Percentiles rank a stretch among this genome's conserved stretches.
These are phyloP conservation scores for Stenolophus ochropezus DNA, from an alignment of 2,888 invertebrate genomes.

Conservation along the genomic window DNA sequence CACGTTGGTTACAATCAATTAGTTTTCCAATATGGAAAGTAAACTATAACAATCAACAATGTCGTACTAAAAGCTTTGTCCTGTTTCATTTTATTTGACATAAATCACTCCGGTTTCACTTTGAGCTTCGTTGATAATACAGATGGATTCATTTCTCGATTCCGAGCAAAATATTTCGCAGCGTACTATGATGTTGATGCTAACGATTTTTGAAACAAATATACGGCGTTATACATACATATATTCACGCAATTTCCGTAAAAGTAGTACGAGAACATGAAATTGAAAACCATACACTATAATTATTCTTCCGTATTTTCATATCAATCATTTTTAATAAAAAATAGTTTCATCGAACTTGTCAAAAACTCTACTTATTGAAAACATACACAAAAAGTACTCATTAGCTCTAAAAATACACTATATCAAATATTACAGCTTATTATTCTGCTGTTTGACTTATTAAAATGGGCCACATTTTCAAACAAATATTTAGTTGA, in stretches of 20 bases:
- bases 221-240: background rate
- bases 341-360: too few relatives aligned
- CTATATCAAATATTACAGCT: too few relatives aligned
- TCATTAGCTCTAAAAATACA: too few relatives aligned
- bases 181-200: background rate
- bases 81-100: background rate
- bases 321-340: too few relatives aligned
- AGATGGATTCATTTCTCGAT: background rate
- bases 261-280: too few relatives aligned
- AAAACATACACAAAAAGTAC: too few relatives aligned
- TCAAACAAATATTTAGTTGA: too few relatives aligned
- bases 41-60: background rate
- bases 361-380: too few relatives aligned
- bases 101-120: background rate
- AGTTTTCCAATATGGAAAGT: background rate
- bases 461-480: too few relatives aligned
- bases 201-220: background rate
- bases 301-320: too few relatives aligned
- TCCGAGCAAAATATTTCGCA: background rate
- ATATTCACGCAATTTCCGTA: background rate
- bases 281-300: too few relatives aligned
- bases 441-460: too few relatives aligned
- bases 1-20: background rate
- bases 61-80: conserved; percentile 7
- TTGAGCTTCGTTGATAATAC: background rate